phyloP scores from a whole-genome alignment of 2,888 invertebrate species.

The Portevinia maculata region DNA sequence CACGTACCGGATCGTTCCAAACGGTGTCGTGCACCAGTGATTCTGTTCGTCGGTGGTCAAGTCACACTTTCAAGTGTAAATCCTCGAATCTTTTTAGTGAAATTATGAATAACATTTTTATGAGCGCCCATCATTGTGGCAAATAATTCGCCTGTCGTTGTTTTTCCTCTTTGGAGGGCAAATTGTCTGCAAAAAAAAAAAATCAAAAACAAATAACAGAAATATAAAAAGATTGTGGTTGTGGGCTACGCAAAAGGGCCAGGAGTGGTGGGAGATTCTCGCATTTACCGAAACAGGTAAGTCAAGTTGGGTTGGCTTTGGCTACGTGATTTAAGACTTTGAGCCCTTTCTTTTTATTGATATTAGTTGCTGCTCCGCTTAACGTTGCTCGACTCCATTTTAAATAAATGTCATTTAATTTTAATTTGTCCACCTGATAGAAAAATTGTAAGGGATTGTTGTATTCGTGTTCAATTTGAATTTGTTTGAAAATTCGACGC shows the following conservation, averaged over 20 bases:
- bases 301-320: constrained; percentile 51
- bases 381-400: constrained; percentile 58
- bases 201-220: constrained; percentile 24
- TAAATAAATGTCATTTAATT: constrained; percentile 57
- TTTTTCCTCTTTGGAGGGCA: constrained; percentile 41
- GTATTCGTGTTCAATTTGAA: constrained; percentile 8
- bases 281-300: constrained; percentile 63
- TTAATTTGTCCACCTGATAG: constrained; percentile 15
- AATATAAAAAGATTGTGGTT: constrained; percentile 9
- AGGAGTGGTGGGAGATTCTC: constrained; percentile 48
- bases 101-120: constrained; percentile 31
- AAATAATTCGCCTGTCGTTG: constrained; percentile 22
- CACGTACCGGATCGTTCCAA: constrained; percentile 30
- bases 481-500: constrained; percentile 33
- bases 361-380: constrained; percentile 11
- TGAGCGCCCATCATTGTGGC: constrained; percentile 5
- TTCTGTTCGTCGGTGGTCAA: constrained; percentile 29
- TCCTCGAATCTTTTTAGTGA: constrained; percentile 4
- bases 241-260: constrained; percentile 21
- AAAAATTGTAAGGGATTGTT: neutral
- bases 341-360: constrained; percentile 42
- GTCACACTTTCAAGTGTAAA: constrained; percentile 30
- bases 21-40: constrained; percentile 19
- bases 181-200: constrained; percentile 22
- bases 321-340: constrained; percentile 42